Evolutionary conservation across 2,797 vertebrate genomes (phyloP).

Genomic region (Austrolebias charrua): DNA sequence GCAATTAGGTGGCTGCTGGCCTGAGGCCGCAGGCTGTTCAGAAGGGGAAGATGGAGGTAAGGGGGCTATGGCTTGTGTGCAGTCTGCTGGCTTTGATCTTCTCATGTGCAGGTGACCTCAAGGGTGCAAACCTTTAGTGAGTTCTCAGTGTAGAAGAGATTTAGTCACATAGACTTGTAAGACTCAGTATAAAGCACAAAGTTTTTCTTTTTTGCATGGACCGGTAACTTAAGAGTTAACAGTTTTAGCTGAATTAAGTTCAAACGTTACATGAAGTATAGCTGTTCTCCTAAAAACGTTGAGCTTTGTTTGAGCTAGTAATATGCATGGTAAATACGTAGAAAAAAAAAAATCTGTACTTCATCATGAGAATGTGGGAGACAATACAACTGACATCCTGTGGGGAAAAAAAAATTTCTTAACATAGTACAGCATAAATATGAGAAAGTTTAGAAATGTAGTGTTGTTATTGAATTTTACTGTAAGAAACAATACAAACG

Average conservation of each 20-base stretch:
- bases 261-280: neutral
- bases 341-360: no score
- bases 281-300: no score
- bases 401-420: no score
- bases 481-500: no score
- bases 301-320: no score
- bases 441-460: no score
- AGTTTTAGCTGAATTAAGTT: neutral
- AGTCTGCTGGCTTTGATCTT: conserved; percentile 77
- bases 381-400: no score
- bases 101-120: conserved; percentile 81
- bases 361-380: no score
- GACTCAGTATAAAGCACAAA: conserved; percentile 8
- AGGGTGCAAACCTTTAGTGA: conserved; percentile 80
- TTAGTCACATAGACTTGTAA: conserved; percentile 18
- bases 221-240: neutral
- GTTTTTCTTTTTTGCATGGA: neutral
- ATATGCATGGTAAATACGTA: no score
- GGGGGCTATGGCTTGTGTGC: conserved; percentile 60
- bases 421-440: no score
- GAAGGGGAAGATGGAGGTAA: conserved; percentile 48
- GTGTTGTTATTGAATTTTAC: no score
- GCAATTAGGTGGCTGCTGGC: conserved; percentile 97
- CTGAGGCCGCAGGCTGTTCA: conserved; percentile 86
- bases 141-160: conserved; percentile 46